Evolutionary conservation across 2,888 invertebrate species (phyloP).

Genomic region (Pediacus dermestoides): DNA sequence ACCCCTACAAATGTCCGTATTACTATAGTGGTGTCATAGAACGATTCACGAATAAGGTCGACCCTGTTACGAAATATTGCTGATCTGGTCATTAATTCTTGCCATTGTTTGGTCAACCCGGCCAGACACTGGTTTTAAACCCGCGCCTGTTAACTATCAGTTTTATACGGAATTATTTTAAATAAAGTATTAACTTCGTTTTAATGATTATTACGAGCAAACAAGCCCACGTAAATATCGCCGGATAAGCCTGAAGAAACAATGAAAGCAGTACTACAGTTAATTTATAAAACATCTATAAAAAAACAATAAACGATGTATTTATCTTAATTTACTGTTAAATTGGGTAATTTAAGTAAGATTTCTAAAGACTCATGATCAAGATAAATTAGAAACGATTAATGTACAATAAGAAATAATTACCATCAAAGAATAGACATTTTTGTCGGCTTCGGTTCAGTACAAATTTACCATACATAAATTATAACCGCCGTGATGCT

Average conservation of each 20-base stretch:
- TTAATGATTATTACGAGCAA: constrained; percentile 6
- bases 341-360: constrained; percentile 2
- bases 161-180: no score
- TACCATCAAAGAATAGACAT: constrained; percentile 3
- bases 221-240: not conserved
- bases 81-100: constrained; percentile 11
- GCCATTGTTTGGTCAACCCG: constrained; percentile 11
- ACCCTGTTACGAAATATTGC: constrained; percentile 15
- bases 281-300: no score
- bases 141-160: constrained; percentile 4
- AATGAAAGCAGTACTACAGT: not conserved
- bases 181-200: no score
- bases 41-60: constrained; percentile 8
- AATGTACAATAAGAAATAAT: constrained; percentile 3
- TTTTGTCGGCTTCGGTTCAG: no score
- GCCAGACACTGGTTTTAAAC: constrained; percentile 12
- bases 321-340: constrained; percentile 5
- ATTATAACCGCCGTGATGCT: no score
- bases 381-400: constrained; percentile 1
- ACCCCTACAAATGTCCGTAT: constrained; percentile 42
- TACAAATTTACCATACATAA: not conserved
- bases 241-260: no score
- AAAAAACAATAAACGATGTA: not conserved
- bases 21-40: constrained; percentile 20
- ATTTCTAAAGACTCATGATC: constrained; percentile 1